Conservation (phyloP, 1,140 invertebrate species). For the Leguminivora glycinivorella region DNA sequence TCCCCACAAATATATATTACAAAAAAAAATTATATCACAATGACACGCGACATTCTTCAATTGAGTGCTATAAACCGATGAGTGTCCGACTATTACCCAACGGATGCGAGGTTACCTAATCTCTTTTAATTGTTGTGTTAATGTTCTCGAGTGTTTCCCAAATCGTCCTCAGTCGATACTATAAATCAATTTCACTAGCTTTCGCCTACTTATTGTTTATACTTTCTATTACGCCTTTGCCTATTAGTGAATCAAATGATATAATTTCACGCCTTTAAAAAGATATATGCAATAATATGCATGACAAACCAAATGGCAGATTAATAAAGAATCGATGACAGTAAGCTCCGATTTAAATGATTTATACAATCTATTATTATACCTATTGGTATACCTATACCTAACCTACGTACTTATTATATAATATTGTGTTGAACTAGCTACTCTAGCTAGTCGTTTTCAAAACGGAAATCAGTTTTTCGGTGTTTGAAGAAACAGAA, state of each 20-base stretch:
- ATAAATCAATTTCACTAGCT: conserved; percentile 78
- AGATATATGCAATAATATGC: conserved; percentile 21
- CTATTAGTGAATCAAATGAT: conserved; percentile 60
- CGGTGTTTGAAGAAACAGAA: neutral
- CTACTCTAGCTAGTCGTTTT: neutral
- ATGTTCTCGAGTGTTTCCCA: conserved; percentile 68
- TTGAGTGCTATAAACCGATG: conserved; percentile 23
- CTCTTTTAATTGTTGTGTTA: conserved; percentile 73
- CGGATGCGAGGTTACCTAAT: conserved; percentile 57
- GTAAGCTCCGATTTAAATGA: neutral
- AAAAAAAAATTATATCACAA: conserved; percentile 1
- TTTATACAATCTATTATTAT: too few relatives aligned
- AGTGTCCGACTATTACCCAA: conserved; percentile 49
- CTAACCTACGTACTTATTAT: neutral
- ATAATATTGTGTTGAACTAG: neutral
- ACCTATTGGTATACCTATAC: too few relatives aligned
- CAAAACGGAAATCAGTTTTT: neutral
- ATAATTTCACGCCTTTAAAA: conserved; percentile 60
- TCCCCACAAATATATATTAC: neutral
- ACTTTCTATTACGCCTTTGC: conserved; percentile 68
- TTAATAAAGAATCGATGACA: conserved; percentile 10
- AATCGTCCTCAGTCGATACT: conserved; percentile 47
- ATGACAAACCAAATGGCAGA: neutral
- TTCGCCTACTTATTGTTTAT: conserved; percentile 76
- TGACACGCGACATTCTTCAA: conserved; percentile 8